These are phyloP conservation scores for Triops longicaudatus DNA, from an alignment of 1,140 invertebrate species.

Conservation along the genomic window DNA sequence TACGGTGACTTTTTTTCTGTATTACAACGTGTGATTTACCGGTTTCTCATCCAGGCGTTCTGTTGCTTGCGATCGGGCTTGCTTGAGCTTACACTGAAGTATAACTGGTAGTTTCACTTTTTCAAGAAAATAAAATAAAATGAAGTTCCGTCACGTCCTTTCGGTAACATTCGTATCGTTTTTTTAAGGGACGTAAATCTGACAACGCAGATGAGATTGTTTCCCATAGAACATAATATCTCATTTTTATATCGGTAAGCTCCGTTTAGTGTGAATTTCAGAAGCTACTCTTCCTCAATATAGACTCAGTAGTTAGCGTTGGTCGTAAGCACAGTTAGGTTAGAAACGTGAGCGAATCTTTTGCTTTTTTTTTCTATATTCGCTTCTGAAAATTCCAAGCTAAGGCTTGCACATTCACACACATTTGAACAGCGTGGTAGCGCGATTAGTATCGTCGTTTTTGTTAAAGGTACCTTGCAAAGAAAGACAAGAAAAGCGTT, in stretches of 20 bases:
- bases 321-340: slow-evolving; percentile 10
- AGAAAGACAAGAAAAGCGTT: not conserved
- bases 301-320: not conserved
- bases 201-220: too few relatives aligned
- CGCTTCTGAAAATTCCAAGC: not conserved
- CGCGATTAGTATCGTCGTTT: not conserved
- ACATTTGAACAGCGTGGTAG: not conserved
- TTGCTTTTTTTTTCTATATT: not conserved
- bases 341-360: not conserved
- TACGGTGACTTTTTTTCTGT: too few relatives aligned
- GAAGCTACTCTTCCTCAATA: not conserved
- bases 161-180: too few relatives aligned
- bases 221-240: too few relatives aligned
- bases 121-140: too few relatives aligned
- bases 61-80: too few relatives aligned
- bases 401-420: not conserved
- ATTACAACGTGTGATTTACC: too few relatives aligned
- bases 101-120: too few relatives aligned
- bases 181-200: too few relatives aligned
- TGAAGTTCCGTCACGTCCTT: too few relatives aligned
- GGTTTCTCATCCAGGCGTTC: too few relatives aligned
- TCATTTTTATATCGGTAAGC: not conserved
- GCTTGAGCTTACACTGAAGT: too few relatives aligned
- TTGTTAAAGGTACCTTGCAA: not conserved
- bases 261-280: not conserved